These are phyloP conservation scores for Onychorhynchus coronatus DNA, from an alignment of 2,113 vertebrate genomes.

Conservation along the genomic window DNA sequence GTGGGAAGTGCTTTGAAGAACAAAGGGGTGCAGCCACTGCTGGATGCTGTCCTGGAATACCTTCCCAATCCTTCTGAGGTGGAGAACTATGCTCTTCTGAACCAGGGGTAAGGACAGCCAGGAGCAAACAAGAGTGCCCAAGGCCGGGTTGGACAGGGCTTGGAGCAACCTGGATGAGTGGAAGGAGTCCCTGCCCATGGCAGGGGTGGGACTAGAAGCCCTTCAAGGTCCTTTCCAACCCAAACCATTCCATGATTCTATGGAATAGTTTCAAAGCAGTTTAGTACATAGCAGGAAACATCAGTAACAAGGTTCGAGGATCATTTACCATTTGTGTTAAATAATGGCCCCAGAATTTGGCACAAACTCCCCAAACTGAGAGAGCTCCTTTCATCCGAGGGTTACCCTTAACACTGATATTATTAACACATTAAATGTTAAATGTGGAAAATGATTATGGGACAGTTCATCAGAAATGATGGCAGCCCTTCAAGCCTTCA, in stretches of 20 bases:
- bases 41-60: slow-evolving; percentile 90
- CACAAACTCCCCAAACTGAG: neutral
- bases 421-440: neutral
- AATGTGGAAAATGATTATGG: neutral
- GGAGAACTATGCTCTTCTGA: slow-evolving; percentile 86
- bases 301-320: neutral
- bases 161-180: neutral
- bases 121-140: neutral
- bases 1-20: slow-evolving; percentile 95
- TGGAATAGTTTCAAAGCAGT: neutral
- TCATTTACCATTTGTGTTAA: neutral
- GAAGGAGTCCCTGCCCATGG: neutral
- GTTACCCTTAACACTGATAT: neutral
- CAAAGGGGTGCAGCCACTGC: slow-evolving; percentile 91
- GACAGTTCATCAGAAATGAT: neutral
- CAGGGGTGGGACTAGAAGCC: neutral
- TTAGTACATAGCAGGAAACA: neutral
- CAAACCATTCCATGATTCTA: neutral
- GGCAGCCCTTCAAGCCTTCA: neutral
- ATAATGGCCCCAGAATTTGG: neutral
- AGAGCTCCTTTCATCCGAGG: neutral
- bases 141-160: neutral
- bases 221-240: neutral
- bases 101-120: slow-evolving; percentile 79
- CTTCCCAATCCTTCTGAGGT: slow-evolving; percentile 92